Percentiles rank a stretch among this genome's conserved stretches.
Conservation (phyloP, 2,797 vertebrate genomes). For the Xyrichtys novacula region DNA sequence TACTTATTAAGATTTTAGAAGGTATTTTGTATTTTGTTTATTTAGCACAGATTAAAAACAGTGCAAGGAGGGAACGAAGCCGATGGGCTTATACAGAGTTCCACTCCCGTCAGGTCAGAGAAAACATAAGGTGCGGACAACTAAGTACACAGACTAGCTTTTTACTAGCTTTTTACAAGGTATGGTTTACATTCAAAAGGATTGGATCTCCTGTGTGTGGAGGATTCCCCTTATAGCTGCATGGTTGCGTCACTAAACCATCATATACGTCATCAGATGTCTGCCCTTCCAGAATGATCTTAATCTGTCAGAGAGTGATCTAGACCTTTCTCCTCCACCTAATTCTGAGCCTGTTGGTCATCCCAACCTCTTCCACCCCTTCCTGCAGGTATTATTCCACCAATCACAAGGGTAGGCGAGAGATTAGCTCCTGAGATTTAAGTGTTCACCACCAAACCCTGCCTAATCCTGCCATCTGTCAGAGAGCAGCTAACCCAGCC, state of each 20-base stretch:
- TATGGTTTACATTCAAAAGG: no score
- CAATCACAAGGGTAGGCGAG: slow-evolving; percentile 65
- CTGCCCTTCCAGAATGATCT: slow-evolving; percentile 72
- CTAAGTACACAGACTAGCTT: no score
- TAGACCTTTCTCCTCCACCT: slow-evolving; percentile 37
- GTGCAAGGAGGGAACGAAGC: no score
- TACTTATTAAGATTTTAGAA: no score
- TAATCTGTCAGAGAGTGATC: slow-evolving; percentile 40
- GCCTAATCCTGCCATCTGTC: slow-evolving; percentile 89
- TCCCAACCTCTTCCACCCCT: slow-evolving; percentile 42
- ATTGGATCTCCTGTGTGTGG: not conserved
- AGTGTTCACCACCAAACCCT: slow-evolving; percentile 79
- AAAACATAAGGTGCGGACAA: no score
- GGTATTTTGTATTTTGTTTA: no score
- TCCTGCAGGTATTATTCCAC: slow-evolving; percentile 69
- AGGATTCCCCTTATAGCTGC: not conserved
- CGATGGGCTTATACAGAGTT: no score
- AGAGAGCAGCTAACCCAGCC: slow-evolving; percentile 81
- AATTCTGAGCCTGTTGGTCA: slow-evolving; percentile 52
- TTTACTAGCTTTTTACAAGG: no score
- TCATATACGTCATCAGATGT: slow-evolving; percentile 31
- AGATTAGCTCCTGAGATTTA: slow-evolving; percentile 86
- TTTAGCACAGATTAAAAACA: no score
- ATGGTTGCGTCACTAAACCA: slow-evolving; percentile 13
- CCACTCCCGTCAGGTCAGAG: no score